These are phyloP conservation scores for Brenthis hecate DNA, from an alignment of 2,888 invertebrate genomes.

Conservation along the genomic window DNA sequence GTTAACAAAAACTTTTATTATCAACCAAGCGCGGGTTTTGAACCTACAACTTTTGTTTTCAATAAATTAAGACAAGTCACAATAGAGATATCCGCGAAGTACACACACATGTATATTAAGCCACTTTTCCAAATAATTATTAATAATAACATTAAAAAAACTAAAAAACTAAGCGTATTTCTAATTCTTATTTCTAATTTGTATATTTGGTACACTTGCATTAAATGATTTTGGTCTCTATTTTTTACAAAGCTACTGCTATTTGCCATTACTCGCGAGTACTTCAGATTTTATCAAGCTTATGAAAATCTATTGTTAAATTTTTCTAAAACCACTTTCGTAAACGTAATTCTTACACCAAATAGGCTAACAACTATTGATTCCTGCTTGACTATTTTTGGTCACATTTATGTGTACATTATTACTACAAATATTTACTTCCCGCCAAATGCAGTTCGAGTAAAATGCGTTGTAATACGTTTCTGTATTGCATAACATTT, in stretches of 20 bases:
- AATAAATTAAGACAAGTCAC: too few relatives aligned
- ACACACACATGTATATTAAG: too few relatives aligned
- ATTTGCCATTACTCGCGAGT: background rate
- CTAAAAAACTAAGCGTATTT: too few relatives aligned
- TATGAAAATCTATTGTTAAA: constrained; percentile 39
- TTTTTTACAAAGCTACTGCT: background rate
- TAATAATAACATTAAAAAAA: too few relatives aligned
- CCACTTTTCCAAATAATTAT: too few relatives aligned
- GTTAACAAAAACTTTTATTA: too few relatives aligned
- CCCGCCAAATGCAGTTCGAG: constrained; percentile 31
- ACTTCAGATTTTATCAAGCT: background rate
- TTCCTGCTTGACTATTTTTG: constrained; percentile 38
- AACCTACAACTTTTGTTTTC: too few relatives aligned
- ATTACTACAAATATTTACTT: constrained; percentile 38
- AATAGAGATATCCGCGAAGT: too few relatives aligned
- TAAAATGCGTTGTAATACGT: constrained; percentile 18
- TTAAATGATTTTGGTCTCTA: background rate
- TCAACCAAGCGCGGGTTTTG: too few relatives aligned
- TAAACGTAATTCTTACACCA: constrained; percentile 35
- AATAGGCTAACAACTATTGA: constrained; percentile 36
- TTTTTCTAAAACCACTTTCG: constrained; percentile 40
- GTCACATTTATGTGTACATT: constrained; percentile 35
- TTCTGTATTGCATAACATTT: constrained; percentile 20
- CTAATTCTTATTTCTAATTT: too few relatives aligned
- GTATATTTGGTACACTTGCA: too few relatives aligned